Percentiles rank a stretch among this genome's conserved stretches.
phyloP scores from a whole-genome alignment of 2,888 invertebrate genomes.

The Hylaea fasciaria region DNA sequence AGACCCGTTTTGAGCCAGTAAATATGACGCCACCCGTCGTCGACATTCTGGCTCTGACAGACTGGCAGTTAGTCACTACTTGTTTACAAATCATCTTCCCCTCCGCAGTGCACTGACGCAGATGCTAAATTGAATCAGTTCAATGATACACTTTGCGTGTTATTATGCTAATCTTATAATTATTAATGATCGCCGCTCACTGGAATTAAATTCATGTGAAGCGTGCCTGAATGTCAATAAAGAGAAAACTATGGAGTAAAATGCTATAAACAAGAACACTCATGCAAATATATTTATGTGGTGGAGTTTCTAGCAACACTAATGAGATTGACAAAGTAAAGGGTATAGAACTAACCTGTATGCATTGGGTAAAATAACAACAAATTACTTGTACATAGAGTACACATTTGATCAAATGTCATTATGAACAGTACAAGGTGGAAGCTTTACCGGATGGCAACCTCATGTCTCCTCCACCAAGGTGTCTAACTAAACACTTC shows the following conservation, averaged over 20 bases:
- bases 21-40: conserved; percentile 1
- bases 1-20: no score
- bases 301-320: no score
- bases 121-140: background rate
- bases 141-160: background rate
- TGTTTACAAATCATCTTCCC: conserved; percentile 4
- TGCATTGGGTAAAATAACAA: no score
- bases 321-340: no score
- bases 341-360: no score
- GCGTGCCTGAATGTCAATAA: background rate
- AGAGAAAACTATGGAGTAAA: background rate
- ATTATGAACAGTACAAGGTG: no score
- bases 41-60: background rate
- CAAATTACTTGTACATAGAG: no score
- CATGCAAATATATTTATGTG: no score
- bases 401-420: no score
- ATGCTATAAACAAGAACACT: no score
- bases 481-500: conserved; percentile 6
- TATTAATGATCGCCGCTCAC: background rate
- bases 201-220: background rate
- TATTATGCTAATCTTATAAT: background rate
- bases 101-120: conserved; percentile 1
- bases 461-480: background rate
- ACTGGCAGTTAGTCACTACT: background rate
- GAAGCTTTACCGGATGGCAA: no score